Evolutionary conservation across 2,113 vertebrate species (phyloP).

Genomic region (Pluvianellus socialis): DNA sequence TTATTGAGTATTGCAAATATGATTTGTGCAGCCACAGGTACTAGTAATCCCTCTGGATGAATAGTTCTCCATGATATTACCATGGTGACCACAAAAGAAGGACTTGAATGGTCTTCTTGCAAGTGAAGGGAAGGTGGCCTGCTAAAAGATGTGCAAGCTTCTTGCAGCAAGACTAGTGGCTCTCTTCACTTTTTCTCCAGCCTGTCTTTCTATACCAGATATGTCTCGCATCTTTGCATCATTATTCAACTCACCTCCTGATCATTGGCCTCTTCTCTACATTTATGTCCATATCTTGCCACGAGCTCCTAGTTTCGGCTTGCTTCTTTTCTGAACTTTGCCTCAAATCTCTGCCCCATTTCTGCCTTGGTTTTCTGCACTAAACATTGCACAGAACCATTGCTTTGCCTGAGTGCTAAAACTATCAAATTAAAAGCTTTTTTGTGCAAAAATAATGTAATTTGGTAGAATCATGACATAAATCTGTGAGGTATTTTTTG

Average conservation of each 20-base stretch:
- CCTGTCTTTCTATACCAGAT: not conserved
- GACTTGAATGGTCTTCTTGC: not conserved
- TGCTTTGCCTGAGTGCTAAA: not conserved
- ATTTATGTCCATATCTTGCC: not conserved
- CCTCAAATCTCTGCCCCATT: not conserved
- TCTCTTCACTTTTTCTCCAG: not conserved
- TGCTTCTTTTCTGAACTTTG: not conserved
- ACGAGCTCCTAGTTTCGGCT: not conserved
- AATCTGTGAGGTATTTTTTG: not conserved
- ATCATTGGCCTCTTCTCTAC: not conserved
- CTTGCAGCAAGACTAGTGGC: not conserved
- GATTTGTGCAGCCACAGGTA: not conserved
- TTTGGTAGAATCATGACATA: not conserved
- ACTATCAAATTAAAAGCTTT: not conserved
- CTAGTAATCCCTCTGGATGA: not conserved
- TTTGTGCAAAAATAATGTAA: not conserved
- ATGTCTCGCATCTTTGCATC: not conserved
- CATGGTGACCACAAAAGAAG: not conserved
- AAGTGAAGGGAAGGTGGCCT: not conserved
- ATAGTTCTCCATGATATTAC: not conserved
- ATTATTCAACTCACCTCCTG: fast-evolving
- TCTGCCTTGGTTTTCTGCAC: not conserved
- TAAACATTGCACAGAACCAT: not conserved
- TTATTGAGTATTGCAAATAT: not conserved
- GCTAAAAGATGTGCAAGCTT: not conserved